These are phyloP conservation scores for Rhopilema esculentum DNA, from an alignment of 30 jellyfish, hydroid and myxozoan species.

Conservation along the genomic window DNA sequence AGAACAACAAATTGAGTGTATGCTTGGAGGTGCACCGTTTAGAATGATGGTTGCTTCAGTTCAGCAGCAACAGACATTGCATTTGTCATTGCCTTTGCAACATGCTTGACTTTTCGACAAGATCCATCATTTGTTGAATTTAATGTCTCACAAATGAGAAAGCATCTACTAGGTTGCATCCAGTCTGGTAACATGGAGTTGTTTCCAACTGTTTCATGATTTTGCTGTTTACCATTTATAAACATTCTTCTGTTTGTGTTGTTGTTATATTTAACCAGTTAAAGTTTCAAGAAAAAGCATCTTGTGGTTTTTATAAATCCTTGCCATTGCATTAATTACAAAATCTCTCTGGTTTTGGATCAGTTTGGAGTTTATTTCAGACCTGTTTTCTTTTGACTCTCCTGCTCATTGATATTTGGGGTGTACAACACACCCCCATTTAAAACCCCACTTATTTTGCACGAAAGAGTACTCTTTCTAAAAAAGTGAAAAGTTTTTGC, in stretches of 20 bases:
- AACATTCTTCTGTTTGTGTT: neutral
- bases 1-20: constrained; percentile 51
- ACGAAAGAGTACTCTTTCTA: neutral
- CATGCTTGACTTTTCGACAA: constrained; percentile 44
- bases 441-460: neutral
- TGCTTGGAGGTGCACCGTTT: constrained; percentile 50
- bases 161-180: constrained; percentile 32
- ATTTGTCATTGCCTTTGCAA: constrained; percentile 59
- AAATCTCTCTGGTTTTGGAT: neutral
- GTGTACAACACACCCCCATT: constrained; percentile 2
- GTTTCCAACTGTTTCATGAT: constrained; percentile 50
- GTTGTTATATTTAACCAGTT: neutral
- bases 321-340: neutral
- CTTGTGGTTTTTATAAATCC: neutral
- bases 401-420: neutral
- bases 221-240: neutral
- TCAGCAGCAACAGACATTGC: constrained; percentile 69
- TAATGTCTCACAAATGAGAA: constrained; percentile 54
- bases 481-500: neutral
- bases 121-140: constrained; percentile 42
- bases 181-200: constrained; percentile 45
- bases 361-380: neutral
- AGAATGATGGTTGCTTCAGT: constrained; percentile 41
- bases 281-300: neutral
- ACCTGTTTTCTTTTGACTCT: neutral